These are phyloP conservation scores for Stigmatopora argus DNA, from an alignment of 2,113 vertebrate species.

Conservation along the genomic window DNA sequence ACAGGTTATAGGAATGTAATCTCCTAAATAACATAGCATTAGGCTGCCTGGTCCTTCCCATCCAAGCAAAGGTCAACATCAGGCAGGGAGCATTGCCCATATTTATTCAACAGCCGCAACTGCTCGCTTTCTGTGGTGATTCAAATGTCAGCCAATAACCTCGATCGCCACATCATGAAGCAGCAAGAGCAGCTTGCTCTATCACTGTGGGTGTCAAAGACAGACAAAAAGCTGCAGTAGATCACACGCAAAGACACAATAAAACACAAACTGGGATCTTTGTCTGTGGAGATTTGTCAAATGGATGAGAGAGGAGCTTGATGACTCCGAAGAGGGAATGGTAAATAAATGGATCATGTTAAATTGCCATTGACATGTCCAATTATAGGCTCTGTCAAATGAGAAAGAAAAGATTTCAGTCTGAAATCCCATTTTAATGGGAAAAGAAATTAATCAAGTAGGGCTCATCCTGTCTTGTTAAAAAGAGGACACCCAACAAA, in stretches of 20 bases:
- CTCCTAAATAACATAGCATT: conserved; percentile 64
- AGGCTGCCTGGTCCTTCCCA: conserved; percentile 55
- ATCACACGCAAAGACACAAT: conserved; percentile 23
- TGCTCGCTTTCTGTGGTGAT: conserved; percentile 40
- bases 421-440: conserved; percentile 59
- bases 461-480: conserved; percentile 44
- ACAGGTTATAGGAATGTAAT: conserved; percentile 51
- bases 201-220: conserved; percentile 47
- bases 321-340: conserved; percentile 59
- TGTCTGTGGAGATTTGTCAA: conserved; percentile 7
- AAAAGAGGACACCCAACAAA: conserved; percentile 39
- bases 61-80: conserved; percentile 61
- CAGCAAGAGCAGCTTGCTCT: conserved; percentile 41
- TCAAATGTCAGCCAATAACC: conserved; percentile 72
- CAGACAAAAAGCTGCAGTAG: conserved; percentile 31
- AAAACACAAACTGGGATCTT: conserved; percentile 6
- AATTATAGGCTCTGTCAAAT: conserved; percentile 69
- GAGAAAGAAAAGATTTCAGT: conserved; percentile 47
- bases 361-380: conserved; percentile 71
- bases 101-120: conserved; percentile 60
- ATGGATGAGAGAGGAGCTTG: conserved; percentile 54
- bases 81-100: conserved; percentile 55
- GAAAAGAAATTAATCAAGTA: conserved; percentile 56
- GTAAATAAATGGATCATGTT: conserved; percentile 72
- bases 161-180: conserved; percentile 55